Conservation (phyloP, 2,888 invertebrate species). For the Platycnemis pennipes region DNA sequence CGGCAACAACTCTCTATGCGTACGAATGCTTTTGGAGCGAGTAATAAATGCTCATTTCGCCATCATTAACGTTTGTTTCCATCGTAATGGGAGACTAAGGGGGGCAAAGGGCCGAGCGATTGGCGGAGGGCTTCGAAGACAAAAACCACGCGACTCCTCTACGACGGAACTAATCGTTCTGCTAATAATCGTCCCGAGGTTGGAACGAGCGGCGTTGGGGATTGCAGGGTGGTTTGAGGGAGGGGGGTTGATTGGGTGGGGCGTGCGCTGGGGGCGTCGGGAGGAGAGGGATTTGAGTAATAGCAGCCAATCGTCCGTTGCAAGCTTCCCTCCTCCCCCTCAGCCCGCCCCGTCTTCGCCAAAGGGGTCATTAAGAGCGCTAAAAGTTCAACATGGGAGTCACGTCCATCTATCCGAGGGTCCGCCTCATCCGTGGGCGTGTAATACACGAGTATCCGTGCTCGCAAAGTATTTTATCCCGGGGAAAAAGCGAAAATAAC, state of each 20-base stretch:
- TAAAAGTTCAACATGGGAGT: conserved; percentile 60
- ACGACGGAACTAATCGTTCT: conserved; percentile 42
- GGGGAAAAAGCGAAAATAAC: not conserved
- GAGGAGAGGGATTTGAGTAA: conserved; percentile 17
- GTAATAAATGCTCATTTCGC: not conserved
- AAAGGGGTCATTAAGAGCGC: conserved; percentile 31
- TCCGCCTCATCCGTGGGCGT: conserved; percentile 24
- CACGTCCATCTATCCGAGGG: conserved; percentile 34
- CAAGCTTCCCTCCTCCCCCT: not conserved
- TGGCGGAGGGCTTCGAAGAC: not conserved
- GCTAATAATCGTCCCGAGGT: conserved; percentile 33
- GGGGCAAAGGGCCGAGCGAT: not conserved
- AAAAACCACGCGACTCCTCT: not conserved
- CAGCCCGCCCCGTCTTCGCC: not conserved
- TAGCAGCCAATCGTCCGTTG: not conserved
- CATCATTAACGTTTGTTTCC: not conserved
- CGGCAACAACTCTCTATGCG: not conserved
- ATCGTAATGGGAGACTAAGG: not conserved
- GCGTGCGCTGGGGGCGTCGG: not conserved
- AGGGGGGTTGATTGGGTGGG: not conserved
- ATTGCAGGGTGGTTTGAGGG: not conserved
- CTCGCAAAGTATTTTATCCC: not conserved
- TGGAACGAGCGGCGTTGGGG: not conserved
- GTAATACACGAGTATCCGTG: not conserved
- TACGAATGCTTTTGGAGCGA: not conserved